Evolutionary conservation across 1,140 invertebrate genomes (phyloP).

Genomic region (Littorina saxatilis): DNA sequence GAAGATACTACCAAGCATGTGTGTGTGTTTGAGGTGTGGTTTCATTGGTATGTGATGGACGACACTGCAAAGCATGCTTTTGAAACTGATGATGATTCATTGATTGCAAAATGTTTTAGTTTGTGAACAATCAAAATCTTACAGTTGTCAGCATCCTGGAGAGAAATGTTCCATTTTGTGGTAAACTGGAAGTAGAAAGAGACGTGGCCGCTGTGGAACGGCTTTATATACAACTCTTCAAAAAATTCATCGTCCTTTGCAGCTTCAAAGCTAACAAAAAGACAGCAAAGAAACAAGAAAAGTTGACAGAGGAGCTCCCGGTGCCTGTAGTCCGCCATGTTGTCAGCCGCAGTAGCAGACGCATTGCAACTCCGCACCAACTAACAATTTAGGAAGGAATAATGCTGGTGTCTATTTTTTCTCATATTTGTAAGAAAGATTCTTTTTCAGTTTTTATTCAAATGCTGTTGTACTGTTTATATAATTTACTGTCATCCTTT

Average conservation of each 20-base stretch:
- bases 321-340: conserved; percentile 21
- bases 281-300: not conserved
- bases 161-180: conserved; percentile 81
- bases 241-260: conserved; percentile 81
- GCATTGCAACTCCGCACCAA: conserved; percentile 10
- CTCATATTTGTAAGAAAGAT: too few relatives aligned
- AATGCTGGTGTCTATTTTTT: not conserved
- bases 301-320: not conserved
- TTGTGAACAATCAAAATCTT: conserved; percentile 59
- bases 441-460: too few relatives aligned
- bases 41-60: too few relatives aligned
- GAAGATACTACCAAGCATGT: too few relatives aligned
- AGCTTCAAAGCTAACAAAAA: not conserved
- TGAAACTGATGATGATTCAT: too few relatives aligned
- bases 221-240: conserved; percentile 89
- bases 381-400: not conserved
- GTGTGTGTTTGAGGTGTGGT: too few relatives aligned
- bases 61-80: too few relatives aligned
- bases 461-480: too few relatives aligned
- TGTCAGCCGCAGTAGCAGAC: conserved; percentile 28
- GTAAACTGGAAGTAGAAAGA: conserved; percentile 92
- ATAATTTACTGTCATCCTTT: too few relatives aligned
- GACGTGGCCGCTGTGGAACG: conserved; percentile 85
- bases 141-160: conserved; percentile 77
- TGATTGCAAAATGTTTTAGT: too few relatives aligned